Conservation (phyloP, 2,797 vertebrate genomes). For the Coregonus ussuriensis region DNA sequence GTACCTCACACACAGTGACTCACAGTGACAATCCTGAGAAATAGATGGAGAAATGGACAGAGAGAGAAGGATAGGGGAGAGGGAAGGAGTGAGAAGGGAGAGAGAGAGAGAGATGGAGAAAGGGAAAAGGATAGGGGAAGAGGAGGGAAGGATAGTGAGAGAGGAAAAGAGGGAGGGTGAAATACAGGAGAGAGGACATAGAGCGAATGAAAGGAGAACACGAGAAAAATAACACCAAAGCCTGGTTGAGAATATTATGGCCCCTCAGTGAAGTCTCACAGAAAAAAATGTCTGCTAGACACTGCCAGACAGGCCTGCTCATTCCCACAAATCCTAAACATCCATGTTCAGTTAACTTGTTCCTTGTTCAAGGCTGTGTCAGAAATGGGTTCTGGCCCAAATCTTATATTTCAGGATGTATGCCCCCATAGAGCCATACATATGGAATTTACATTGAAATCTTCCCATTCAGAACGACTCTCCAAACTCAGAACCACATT, state of each 20-base stretch:
- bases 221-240: neutral
- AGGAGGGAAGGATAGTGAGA: neutral
- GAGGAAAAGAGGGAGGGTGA: neutral
- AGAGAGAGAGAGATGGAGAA: neutral
- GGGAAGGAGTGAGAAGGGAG: neutral
- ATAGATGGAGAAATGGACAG: neutral
- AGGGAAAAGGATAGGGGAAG: neutral
- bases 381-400: neutral
- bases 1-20: slow-evolving; percentile 69
- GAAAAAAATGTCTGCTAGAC: neutral
- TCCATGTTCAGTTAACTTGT: neutral
- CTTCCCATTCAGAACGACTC: slow-evolving; percentile 23
- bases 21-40: slow-evolving; percentile 65
- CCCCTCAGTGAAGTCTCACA: neutral
- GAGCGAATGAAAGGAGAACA: neutral
- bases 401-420: neutral
- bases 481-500: slow-evolving; percentile 21
- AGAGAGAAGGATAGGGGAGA: neutral
- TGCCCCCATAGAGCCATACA: slow-evolving; percentile 22
- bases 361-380: neutral
- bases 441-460: slow-evolving; percentile 22
- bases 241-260: too few species aligned
- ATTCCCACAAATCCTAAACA: neutral
- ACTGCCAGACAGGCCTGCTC: neutral
- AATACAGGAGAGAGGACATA: neutral